Conservation (phyloP, 2,888 invertebrate species). For the Andrena marginata region DNA sequence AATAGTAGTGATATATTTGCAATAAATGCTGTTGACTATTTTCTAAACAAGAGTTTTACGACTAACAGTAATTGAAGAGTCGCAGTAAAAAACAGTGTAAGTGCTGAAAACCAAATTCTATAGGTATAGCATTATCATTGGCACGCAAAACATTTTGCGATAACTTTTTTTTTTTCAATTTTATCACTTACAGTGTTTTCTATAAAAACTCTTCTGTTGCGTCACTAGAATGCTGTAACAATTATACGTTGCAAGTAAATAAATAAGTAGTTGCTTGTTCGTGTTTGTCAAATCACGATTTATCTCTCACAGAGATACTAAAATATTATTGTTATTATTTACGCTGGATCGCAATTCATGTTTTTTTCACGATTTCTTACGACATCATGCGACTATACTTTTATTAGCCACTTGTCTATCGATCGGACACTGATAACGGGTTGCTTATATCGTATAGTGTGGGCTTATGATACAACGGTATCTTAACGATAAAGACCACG, state of each 20-base stretch:
- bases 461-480: background rate
- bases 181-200: too few relatives aligned
- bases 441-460: background rate
- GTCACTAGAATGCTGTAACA: background rate
- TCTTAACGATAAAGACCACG: background rate
- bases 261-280: background rate
- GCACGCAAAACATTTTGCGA: too few relatives aligned
- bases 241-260: background rate
- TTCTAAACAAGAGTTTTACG: too few relatives aligned
- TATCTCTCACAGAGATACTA: background rate
- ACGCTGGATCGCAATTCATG: background rate
- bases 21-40: background rate
- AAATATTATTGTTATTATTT: conserved; percentile 1
- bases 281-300: conserved; percentile 1
- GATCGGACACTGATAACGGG: background rate
- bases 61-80: too few relatives aligned
- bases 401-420: conserved; percentile 1
- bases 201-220: too few relatives aligned
- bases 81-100: too few relatives aligned
- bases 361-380: background rate
- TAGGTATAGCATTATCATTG: too few relatives aligned
- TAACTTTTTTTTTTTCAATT: too few relatives aligned
- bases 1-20: background rate
- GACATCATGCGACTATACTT: background rate
- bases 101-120: too few relatives aligned